phyloP scores from a whole-genome alignment of 2,888 invertebrate species.

The Glyphotaelius pellucidus region DNA sequence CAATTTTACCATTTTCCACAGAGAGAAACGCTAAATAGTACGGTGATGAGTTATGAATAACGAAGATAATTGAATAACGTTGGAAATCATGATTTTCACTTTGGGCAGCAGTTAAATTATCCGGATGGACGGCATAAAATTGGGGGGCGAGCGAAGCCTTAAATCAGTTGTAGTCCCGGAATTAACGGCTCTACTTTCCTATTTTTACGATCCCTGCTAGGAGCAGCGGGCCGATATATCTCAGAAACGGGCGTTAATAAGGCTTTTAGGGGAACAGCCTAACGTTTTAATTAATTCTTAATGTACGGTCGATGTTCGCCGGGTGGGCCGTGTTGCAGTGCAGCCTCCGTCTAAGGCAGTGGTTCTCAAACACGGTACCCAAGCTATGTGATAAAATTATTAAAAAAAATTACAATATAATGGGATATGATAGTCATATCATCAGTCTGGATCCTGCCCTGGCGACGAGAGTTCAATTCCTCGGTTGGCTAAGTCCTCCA shows the following conservation, averaged over 20 bases:
- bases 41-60: conserved; percentile 35
- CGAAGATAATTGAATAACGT: conserved; percentile 40
- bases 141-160: conserved; percentile 62
- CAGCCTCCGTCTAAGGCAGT: conserved; percentile 23
- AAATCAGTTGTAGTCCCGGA: conserved; percentile 64
- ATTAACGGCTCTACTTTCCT: conserved; percentile 66
- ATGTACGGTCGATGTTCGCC: conserved; percentile 61
- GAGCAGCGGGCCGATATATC: conserved; percentile 61
- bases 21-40: neutral
- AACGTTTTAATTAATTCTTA: conserved; percentile 67
- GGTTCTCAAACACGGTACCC: neutral
- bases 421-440: too few relatives aligned
- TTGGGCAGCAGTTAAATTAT: conserved; percentile 60
- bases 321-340: conserved; percentile 36
- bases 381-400: too few relatives aligned
- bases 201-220: conserved; percentile 64
- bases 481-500: too few relatives aligned
- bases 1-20: too few relatives aligned
- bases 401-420: neutral
- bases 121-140: conserved; percentile 57
- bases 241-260: conserved; percentile 64
- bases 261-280: conserved; percentile 65
- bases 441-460: too few relatives aligned
- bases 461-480: too few relatives aligned
- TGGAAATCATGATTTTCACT: conserved; percentile 50